These are phyloP conservation scores for Xanthostigma xanthostigma DNA, from an alignment of 2,888 invertebrate genomes.

Conservation along the genomic window DNA sequence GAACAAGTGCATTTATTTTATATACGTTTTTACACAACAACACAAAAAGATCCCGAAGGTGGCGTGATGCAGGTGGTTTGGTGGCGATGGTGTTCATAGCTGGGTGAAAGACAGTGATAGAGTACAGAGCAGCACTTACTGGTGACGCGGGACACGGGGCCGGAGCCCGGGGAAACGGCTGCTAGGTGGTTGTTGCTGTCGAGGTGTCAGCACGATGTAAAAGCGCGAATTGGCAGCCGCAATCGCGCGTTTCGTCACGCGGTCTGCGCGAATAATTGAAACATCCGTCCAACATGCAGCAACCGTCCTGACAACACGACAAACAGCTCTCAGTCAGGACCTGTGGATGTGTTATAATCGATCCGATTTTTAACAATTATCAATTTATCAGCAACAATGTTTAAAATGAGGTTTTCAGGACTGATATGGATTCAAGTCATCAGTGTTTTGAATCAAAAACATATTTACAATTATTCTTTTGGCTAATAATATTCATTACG, in stretches of 20 bases:
- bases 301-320: constrained; percentile 44
- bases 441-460: too few species aligned
- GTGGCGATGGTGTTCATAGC: not conserved
- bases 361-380: too few species aligned
- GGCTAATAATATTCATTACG: too few species aligned
- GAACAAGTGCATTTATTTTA: too few species aligned
- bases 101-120: not conserved
- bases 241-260: constrained; percentile 55
- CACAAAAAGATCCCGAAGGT: not conserved
- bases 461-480: too few species aligned
- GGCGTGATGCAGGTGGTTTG: not conserved
- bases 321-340: not conserved
- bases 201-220: constrained; percentile 70
- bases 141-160: constrained; percentile 10
- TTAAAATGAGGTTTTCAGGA: too few species aligned
- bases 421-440: too few species aligned
- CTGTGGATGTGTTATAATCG: too few species aligned
- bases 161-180: constrained; percentile 21
- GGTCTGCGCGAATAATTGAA: constrained; percentile 70
- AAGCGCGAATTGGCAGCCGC: constrained; percentile 81
- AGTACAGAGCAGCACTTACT: constrained; percentile 13
- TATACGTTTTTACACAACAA: too few species aligned
- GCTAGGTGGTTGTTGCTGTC: constrained; percentile 24
- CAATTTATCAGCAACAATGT: too few species aligned
- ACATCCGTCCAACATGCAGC: constrained; percentile 79